Base-by-base conservation (phyloP, 1,140 invertebrate genomes). In the Atta colombica region DNA sequence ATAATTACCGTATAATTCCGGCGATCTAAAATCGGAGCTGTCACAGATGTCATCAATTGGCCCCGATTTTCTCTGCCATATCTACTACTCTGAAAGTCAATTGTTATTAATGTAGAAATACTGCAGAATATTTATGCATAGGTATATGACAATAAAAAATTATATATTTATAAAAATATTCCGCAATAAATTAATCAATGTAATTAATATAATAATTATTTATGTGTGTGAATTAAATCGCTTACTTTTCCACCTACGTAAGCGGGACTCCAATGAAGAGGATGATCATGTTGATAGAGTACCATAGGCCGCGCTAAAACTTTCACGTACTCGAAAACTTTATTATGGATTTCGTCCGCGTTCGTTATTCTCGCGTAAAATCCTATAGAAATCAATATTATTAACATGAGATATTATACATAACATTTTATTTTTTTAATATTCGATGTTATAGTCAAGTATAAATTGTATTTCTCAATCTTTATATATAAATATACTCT, bases 251-350 rank as follows among this genome's bases (percentile, higher is more conserved):
- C 97, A 87, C 98, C 98, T 60, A 98, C 96, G 95, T 99, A 99
- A 3, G 98, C 98, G 0, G 98, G 97, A 87, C 98, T 98, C 98
- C 98, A 99, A 87, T 98, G 97, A 69, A 98, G 97, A 0, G 98
- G 98, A 95, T 99, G 98, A 94, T 98, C 97, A 51, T 97, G 97
- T 94, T 98, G 97, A 93, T 98, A 98, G 96, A 99, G 97, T 7
- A 99, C 98, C 96, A 99, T 97, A 0, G 98, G 98, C 71, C 98
- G 95, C 5, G 98, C 98, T 95, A 99, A 96, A 0, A 99, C 98
- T 87, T 98, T 97, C n/a, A 99, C 96, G 93, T 99, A 98, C 92
- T 98, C 98, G 87, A 99, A 97, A 51, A 99, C 98, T 95, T 99
- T 98, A 71, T 97, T 97, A 65, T 97, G 96, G 7, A 99, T 97